Evolutionary conservation across 2,113 vertebrate genomes (phyloP).

Genomic region (Chaetorhynchus papuensis): DNA sequence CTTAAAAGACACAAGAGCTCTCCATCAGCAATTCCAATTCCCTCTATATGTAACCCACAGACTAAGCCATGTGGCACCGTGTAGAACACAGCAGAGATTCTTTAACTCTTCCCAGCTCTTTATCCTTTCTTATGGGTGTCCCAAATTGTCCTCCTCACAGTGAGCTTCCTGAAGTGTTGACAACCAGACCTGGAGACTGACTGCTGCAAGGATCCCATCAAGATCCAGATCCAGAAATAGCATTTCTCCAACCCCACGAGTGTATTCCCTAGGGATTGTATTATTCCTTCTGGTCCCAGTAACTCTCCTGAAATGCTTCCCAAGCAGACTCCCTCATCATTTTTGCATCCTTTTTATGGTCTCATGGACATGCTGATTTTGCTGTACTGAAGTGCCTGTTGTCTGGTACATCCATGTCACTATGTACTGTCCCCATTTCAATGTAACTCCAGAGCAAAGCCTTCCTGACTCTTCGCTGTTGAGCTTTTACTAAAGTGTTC

Average conservation of each 20-base stretch:
- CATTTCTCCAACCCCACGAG: not conserved
- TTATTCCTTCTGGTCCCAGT: not conserved
- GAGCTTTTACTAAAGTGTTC: not conserved
- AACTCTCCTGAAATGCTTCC: accelerated
- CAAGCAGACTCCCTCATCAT: not conserved
- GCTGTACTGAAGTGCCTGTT: not conserved
- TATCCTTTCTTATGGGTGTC: not conserved
- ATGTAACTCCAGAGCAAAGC: not conserved
- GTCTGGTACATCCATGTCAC: not conserved
- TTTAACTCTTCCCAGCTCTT: not conserved
- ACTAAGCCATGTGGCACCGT: not conserved
- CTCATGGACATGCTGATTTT: not conserved
- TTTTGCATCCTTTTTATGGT: not conserved
- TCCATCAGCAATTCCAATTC: not conserved
- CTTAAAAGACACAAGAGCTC: not conserved
- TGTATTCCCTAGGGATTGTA: not conserved
- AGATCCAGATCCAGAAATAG: not conserved
- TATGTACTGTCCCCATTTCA: not conserved
- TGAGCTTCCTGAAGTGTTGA: not conserved
- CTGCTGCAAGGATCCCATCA: not conserved
- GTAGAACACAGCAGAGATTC: not conserved
- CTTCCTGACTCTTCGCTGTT: not conserved
- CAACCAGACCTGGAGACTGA: not conserved
- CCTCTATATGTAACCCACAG: not conserved
- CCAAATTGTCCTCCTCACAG: not conserved